Evolutionary conservation across 2,888 invertebrate species (phyloP).

Genomic region (Apodemia duryi): DNA sequence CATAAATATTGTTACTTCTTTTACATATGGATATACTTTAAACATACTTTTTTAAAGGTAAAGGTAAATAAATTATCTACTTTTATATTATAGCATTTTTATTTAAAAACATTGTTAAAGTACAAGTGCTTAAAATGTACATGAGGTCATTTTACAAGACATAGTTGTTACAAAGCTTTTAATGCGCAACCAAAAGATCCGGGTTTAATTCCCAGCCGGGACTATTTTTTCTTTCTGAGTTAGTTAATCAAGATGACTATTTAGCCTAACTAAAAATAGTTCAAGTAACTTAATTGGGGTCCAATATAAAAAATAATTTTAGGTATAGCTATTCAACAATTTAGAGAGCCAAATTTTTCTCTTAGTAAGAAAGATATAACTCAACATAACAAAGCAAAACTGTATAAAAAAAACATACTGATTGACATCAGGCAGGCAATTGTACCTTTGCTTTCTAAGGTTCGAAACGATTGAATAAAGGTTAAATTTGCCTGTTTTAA

Average conservation of each 20-base stretch:
- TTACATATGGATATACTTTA: slow-evolving; percentile 1
- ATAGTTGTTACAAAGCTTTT: slow-evolving; percentile 9
- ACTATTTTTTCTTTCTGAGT: not conserved
- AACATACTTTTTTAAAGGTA: slow-evolving; percentile 6
- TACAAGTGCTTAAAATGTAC: slow-evolving; percentile 3
- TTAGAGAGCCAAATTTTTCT: not conserved
- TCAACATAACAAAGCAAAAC: not conserved
- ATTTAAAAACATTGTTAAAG: slow-evolving; percentile 7
- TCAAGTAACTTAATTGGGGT: not conserved
- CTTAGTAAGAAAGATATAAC: not conserved
- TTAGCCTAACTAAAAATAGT: slow-evolving; percentile 3
- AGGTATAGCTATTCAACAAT: not conserved
- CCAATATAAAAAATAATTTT: slow-evolving; percentile 6
- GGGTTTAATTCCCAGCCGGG: not conserved
- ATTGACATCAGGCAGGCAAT: not conserved
- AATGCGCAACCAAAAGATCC: not conserved
- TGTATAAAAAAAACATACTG: slow-evolving; percentile 5
- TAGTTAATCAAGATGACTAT: not conserved
- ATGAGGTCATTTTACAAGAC: not conserved
- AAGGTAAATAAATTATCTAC: slow-evolving; percentile 10
- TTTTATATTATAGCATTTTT: not conserved
- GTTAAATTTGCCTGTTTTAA: not conserved
- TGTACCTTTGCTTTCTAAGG: slow-evolving; percentile 8
- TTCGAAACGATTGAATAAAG: not conserved
- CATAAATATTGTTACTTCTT: slow-evolving; percentile 10